Evolutionary conservation across 2,113 vertebrate species (phyloP).

Genomic region (Neodontobutis hainanensis): DNA sequence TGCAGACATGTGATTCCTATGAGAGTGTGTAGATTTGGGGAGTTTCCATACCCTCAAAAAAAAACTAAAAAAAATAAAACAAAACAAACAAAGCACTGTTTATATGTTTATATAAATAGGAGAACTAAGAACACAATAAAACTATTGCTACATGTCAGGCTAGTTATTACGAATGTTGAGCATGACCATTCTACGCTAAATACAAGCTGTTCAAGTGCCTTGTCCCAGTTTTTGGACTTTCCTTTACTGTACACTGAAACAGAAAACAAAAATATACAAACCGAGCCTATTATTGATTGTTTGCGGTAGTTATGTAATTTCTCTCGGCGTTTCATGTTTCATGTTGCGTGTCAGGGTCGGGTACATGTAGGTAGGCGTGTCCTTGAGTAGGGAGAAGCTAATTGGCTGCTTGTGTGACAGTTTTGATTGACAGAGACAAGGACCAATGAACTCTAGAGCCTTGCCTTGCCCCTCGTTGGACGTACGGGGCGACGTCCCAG

Average conservation of each 20-base stretch:
- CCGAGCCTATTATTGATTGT: background rate
- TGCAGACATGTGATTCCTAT: constrained; percentile 60
- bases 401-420: constrained; percentile 24
- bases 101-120: no score
- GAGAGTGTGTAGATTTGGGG: constrained; percentile 35
- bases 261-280: background rate
- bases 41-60: constrained; percentile 20
- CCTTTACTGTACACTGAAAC: no score
- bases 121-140: constrained; percentile 3
- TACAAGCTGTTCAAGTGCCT: no score
- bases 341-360: constrained; percentile 15
- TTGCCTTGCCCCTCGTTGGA: constrained; percentile 27
- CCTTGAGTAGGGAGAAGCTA: background rate
- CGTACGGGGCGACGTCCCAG: constrained; percentile 25
- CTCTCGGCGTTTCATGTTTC: constrained; percentile 36
- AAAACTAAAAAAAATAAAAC: no score
- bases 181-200: no score
- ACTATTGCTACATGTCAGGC: background rate
- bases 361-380: constrained; percentile 19
- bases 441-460: constrained; percentile 32
- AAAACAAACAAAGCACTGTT: no score
- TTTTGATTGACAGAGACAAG: constrained; percentile 48
- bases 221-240: no score
- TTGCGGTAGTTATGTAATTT: constrained; percentile 60
- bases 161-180: no score